Percentiles rank a stretch among this genome's conserved stretches.
These are phyloP conservation scores for Dromococcyx pavoninus DNA, from an alignment of 2,797 vertebrate species.

Conservation along the genomic window DNA sequence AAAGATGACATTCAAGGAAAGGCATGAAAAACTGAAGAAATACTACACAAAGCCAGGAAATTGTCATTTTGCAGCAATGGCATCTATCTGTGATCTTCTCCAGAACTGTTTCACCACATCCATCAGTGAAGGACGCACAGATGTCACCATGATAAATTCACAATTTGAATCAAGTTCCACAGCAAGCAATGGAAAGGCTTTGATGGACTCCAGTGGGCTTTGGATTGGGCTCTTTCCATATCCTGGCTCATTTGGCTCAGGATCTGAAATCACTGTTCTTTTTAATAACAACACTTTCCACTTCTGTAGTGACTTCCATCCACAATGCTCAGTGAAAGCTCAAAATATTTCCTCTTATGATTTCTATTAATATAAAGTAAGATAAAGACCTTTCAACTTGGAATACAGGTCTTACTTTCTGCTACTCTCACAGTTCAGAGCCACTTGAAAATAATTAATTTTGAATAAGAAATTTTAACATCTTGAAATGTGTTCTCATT, in stretches of 20 bases:
- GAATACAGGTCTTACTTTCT: not conserved
- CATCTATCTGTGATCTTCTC: not conserved
- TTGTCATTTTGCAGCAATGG: constrained; percentile 41
- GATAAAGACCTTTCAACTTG: not conserved
- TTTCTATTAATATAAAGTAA: not conserved
- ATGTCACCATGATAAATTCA: constrained; percentile 41
- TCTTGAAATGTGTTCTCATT: not conserved
- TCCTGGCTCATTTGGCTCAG: constrained; percentile 8
- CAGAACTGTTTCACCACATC: constrained; percentile 28
- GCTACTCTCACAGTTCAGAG: not conserved
- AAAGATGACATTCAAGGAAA: constrained; percentile 52
- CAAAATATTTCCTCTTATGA: not conserved
- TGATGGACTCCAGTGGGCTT: constrained; percentile 1
- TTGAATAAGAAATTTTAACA: not conserved
- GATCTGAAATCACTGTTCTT: not conserved
- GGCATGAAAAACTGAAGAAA: constrained; percentile 42
- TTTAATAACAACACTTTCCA: not conserved
- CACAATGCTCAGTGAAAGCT: not conserved
- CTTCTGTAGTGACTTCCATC: not conserved
- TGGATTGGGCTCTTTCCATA: not conserved
- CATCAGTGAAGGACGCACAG: not conserved
- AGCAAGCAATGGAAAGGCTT: not conserved
- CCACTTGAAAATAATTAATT: not conserved
- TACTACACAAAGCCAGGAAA: constrained; percentile 63
- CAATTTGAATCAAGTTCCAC: not conserved